Percentiles rank a stretch among this genome's conserved stretches.
Evolutionary conservation across 2,113 vertebrate genomes (phyloP).

Genomic region (Lophius piscatorius): DNA sequence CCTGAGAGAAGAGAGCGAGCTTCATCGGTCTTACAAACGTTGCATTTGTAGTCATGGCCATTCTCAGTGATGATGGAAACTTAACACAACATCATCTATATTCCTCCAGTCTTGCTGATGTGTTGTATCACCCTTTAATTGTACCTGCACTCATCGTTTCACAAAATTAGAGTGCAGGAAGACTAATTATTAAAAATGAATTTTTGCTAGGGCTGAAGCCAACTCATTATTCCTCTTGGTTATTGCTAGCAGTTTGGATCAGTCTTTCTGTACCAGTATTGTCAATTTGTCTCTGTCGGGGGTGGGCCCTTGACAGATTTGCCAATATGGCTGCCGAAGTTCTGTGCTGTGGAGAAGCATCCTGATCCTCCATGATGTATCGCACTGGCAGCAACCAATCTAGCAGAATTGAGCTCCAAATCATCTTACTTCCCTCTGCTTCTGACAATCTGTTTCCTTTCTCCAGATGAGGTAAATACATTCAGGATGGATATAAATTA

Average conservation of each 20-base stretch:
- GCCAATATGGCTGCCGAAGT: slow-evolving; percentile 78
- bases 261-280: slow-evolving; percentile 73
- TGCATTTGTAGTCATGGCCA: slow-evolving; percentile 57
- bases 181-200: slow-evolving; percentile 82
- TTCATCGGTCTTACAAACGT: slow-evolving; percentile 53
- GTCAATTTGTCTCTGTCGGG: slow-evolving; percentile 80
- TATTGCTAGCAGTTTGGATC: slow-evolving; percentile 79
- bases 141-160: slow-evolving; percentile 71
- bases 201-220: slow-evolving; percentile 63
- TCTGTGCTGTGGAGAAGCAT: slow-evolving; percentile 74
- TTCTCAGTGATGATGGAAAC: slow-evolving; percentile 62
- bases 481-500: slow-evolving; percentile 76
- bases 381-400: slow-evolving; percentile 82
- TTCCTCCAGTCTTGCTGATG: slow-evolving; percentile 62
- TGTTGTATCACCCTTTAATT: slow-evolving; percentile 65
- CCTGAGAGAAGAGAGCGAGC: slow-evolving; percentile 43
- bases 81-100: slow-evolving; percentile 72
- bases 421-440: slow-evolving; percentile 77
- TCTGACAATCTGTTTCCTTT: slow-evolving; percentile 77
- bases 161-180: slow-evolving; percentile 71
- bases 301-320: slow-evolving; percentile 80
- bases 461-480: slow-evolving; percentile 77
- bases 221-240: slow-evolving; percentile 78
- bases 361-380: slow-evolving; percentile 83
- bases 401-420: slow-evolving; percentile 80